Evolutionary conservation across 2,113 vertebrate species (phyloP).

Genomic region (Pampusana beccarii): DNA sequence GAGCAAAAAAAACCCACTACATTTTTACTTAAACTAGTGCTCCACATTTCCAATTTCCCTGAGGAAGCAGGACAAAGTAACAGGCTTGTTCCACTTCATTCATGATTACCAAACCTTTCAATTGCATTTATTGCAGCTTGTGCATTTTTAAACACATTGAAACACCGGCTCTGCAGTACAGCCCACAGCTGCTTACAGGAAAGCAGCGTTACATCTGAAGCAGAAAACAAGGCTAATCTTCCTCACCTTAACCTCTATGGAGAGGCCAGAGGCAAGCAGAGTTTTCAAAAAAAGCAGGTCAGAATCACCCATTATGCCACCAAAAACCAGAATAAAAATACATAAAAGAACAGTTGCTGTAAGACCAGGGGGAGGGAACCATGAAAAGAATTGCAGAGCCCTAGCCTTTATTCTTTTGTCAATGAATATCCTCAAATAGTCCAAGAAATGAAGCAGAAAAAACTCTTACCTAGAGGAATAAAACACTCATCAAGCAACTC

Average conservation of each 20-base stretch:
- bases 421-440: slow-evolving; percentile 15
- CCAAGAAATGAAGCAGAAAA: slow-evolving; percentile 55
- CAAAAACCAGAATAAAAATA: background rate
- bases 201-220: background rate
- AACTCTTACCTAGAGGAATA: background rate
- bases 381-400: background rate
- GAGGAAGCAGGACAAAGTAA: background rate
- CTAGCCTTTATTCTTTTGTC: background rate
- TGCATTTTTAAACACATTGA: slow-evolving; percentile 30
- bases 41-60: background rate
- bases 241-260: background rate
- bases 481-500: slow-evolving; percentile 30
- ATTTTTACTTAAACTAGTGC: background rate
- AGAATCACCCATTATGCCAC: background rate
- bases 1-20: accelerated
- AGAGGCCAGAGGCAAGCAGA: background rate
- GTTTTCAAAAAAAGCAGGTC: background rate
- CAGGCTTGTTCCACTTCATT: background rate
- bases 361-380: background rate
- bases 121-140: background rate
- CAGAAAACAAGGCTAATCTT: slow-evolving; percentile 34
- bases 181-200: slow-evolving; percentile 2
- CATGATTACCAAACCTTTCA: slow-evolving; percentile 8
- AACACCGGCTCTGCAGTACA: background rate
- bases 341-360: background rate